Evolutionary conservation across 1,140 invertebrate species (phyloP), one percentile per base, ranked within the genome.

Genomic region (Coelopa frigida): DNA sequence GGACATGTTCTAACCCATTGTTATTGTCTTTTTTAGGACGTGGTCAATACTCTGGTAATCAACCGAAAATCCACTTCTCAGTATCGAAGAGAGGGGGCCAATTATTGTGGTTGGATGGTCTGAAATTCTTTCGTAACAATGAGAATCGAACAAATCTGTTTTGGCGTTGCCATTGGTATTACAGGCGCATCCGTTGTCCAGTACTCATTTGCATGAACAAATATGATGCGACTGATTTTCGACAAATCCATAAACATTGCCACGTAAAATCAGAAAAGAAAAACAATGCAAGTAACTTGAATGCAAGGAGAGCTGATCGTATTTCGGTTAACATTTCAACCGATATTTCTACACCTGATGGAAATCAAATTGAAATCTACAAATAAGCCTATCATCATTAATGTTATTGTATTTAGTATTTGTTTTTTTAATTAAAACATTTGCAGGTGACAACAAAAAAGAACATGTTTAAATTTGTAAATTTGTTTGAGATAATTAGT

Each of bases 161-260:
- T n/a, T 68, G 64, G 64, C 61, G 64, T n/a, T 68, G 64, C 12
- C 64, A 68, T 41, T 65, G 61, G 64, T 68, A 68, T 35, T 68
- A 68, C 42, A 44, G 42, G 0, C 63, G 57, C 21, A 55, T 61
- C 5, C 59, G 65, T 12, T 68, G 64, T 33, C 64, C 64, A 1
- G 64, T 68, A 6, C 44, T 68, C 7, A 68, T 68, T 21, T 68
- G 59, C 46, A 68, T 68, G 64, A 68, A 58, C 40, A 68, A 68
- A 40, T 61, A 44, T 32, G 48, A 68, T 36, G 36, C 39, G 23
- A 61, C 24, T 11, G 64, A 68, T 37, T 68, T 68, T 42, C 61
- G 64, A 0, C 64, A 68, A 48, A 68, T 68, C 2, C 64, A 68
- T 26, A 54, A 63, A 7, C 64, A 68, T 32, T 58, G 59, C 11